A percentile compares a stretch with the other conserved stretches of the same genome.
Evolutionary conservation across 2,113 vertebrate species (phyloP).

Genomic region (Myotis brandtii): DNA sequence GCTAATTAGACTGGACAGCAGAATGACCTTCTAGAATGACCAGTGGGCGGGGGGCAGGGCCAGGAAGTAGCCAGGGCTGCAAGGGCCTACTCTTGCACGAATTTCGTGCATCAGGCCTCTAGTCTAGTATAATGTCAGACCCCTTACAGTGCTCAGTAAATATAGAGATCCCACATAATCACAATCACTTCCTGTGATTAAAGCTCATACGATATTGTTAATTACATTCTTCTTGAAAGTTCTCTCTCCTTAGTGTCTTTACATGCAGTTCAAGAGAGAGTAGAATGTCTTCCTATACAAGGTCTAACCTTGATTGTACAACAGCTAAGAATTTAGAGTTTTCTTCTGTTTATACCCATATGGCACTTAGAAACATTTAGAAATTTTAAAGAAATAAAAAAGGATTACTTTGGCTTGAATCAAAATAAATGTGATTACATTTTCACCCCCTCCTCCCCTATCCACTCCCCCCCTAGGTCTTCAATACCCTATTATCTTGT

Average conservation of each 20-base stretch:
- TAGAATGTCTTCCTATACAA: background rate
- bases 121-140: background rate
- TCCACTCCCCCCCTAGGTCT: too few relatives aligned
- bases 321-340: constrained; percentile 5
- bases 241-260: background rate
- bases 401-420: background rate
- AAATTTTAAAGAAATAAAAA: background rate
- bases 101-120: too few relatives aligned
- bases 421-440: background rate
- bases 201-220: background rate
- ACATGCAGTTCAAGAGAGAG: background rate
- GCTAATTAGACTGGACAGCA: too few relatives aligned
- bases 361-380: background rate
- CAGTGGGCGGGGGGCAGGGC: too few relatives aligned
- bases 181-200: background rate
- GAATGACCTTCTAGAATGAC: too few relatives aligned
- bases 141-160: background rate
- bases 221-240: background rate
- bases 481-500: too few relatives aligned
- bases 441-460: too few relatives aligned
- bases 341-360: background rate
- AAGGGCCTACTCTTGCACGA: too few relatives aligned
- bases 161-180: background rate
- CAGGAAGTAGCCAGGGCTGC: too few relatives aligned
- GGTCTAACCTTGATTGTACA: background rate